Conservation (phyloP, 2,113 vertebrate species). For the Irena cyanogastra region DNA sequence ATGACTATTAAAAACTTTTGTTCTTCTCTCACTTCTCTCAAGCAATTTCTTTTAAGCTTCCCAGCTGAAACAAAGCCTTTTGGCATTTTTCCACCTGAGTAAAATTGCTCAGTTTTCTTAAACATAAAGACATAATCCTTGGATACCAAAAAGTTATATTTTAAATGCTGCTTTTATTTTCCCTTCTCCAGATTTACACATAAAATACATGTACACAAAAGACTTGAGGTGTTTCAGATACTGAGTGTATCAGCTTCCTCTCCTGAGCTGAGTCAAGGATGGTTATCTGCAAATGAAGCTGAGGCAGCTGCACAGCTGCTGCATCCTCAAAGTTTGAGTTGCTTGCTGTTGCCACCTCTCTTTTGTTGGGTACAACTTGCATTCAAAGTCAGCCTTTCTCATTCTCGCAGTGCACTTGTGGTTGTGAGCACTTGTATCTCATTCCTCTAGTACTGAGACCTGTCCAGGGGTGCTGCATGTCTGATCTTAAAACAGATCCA, state of each 20-base stretch:
- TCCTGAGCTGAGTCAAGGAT: not conserved
- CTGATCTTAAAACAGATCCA: not conserved
- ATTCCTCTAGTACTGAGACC: not conserved
- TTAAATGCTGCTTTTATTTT: not conserved
- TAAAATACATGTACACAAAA: not conserved
- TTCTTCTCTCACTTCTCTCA: not conserved
- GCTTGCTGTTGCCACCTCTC: not conserved
- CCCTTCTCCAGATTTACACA: not conserved
- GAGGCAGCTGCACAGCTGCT: not conserved
- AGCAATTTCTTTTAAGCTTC: not conserved
- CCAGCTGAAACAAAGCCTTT: not conserved
- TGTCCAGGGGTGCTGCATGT: not conserved
- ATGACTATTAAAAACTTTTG: not conserved
- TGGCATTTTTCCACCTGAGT: not conserved
- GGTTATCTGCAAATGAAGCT: not conserved
- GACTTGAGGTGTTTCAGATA: not conserved
- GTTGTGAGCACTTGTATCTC: not conserved
- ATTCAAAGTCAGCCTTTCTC: not conserved
- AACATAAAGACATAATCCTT: not conserved
- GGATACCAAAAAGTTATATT: not conserved
- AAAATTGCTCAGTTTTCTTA: not conserved
- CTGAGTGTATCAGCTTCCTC: not conserved
- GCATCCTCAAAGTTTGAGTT: not conserved
- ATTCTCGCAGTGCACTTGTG: fast-evolving
- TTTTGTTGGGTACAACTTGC: not conserved